Evolutionary conservation across 2,113 vertebrate species (phyloP).

Genomic region (Leuciscus idus): DNA sequence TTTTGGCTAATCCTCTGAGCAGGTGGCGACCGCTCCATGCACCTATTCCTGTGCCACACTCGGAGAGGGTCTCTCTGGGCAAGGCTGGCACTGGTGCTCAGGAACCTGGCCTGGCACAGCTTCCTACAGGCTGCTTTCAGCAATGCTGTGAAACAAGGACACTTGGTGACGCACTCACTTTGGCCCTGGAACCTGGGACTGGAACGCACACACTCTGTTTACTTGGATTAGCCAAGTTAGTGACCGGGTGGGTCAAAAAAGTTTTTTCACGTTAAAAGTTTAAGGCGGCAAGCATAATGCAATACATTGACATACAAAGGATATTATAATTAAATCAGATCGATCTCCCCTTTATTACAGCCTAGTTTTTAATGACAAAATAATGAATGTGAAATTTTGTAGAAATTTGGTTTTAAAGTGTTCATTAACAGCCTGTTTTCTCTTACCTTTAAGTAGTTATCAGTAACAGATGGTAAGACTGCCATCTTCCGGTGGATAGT

Average conservation of each 20-base stretch:
- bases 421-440: not conserved
- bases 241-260: not conserved
- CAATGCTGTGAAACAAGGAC: slow-evolving; percentile 37
- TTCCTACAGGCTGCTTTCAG: slow-evolving; percentile 22
- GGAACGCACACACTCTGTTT: slow-evolving; percentile 15
- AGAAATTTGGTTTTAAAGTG: not conserved
- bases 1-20: slow-evolving; percentile 54
- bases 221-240: slow-evolving; percentile 21
- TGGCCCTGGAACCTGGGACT: slow-evolving; percentile 20
- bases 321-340: not conserved
- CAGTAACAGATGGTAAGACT: not conserved
- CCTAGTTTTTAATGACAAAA: not conserved
- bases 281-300: not conserved
- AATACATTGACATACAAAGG: not conserved
- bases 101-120: slow-evolving; percentile 33
- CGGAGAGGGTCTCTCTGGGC: slow-evolving; percentile 37
- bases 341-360: not conserved
- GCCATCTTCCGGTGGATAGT: slow-evolving; percentile 23
- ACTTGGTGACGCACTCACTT: slow-evolving; percentile 33
- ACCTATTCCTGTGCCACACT: slow-evolving; percentile 32
- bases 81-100: slow-evolving; percentile 41
- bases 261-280: not conserved
- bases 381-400: not conserved
- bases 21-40: slow-evolving; percentile 56
- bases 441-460: not conserved